Evolutionary conservation across 2,888 invertebrate species (phyloP), one percentile per base, ranked within the genome.

Genomic region (Hypsopygia costalis): DNA sequence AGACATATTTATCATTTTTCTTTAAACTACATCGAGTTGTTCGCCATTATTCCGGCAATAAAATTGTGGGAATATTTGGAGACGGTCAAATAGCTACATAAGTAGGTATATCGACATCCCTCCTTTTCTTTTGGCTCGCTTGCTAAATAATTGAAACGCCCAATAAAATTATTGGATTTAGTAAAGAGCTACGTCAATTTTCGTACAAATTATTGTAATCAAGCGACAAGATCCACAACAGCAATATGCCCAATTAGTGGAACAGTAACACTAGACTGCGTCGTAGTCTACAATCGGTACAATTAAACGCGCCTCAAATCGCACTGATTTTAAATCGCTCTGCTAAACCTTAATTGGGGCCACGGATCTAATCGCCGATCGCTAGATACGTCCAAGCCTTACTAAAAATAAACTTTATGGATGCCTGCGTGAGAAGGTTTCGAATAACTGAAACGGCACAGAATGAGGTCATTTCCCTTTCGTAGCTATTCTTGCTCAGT

Each of bases 381-480:
- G 70, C 65, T 61, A 74, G 82, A 81, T 80, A 79, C 64, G 69
- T 70, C 59, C 61, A 61, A 66, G 55, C 56, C 52, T 42, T 56
- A 65, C 83, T 75, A 79, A 85, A 82, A 86, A 86, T 85, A 81
- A 73, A 75, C 66, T 78, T 80, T 77, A 78, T 80, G 58, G 72
- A 76, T 63, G 68, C 70, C 78, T 83, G 86, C 81, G 81, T 81
- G 77, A 74, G 69, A 69, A 71, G 68, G 73, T 67, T 73, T 65
- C 68, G 51, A 73, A 76, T 72, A 73, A 71, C 70, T 67, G 62
- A 58, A 72, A 67, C 64, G 59, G 67, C 59, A 57, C 56, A 51
- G 60, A 81, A 80, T 73, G 79, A 63, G 87, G 83, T 77, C 79
- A 73, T 85, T 85, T 83, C 79, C 83, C 82, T 81, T 78, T 78